These are phyloP conservation scores for Furcifer pardalis DNA, from an alignment of 2,797 vertebrate species.

Conservation along the genomic window DNA sequence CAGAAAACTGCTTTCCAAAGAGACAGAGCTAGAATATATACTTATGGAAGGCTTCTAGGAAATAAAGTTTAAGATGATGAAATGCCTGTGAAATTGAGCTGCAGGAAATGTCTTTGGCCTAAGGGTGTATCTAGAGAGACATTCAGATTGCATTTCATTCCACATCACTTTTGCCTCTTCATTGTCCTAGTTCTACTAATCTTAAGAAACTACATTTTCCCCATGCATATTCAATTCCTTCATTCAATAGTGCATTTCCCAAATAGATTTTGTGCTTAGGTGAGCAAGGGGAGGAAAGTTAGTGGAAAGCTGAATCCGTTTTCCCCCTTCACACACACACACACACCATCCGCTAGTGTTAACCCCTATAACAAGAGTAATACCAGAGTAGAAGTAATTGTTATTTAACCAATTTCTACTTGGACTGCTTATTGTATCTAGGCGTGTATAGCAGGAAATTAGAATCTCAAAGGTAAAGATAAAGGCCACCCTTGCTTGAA, in stretches of 20 bases:
- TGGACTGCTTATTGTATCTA: too few relatives aligned
- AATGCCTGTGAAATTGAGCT: conserved; percentile 71
- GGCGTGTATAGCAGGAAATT: too few relatives aligned
- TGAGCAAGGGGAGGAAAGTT: neutral
- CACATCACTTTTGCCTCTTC: conserved; percentile 12
- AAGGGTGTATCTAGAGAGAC: conserved; percentile 27
- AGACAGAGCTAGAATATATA: conserved; percentile 74
- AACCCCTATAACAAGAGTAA: too few relatives aligned
- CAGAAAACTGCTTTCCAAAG: conserved; percentile 72
- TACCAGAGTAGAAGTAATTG: too few relatives aligned
- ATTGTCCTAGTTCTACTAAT: conserved; percentile 24
- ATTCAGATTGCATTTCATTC: conserved; percentile 25
- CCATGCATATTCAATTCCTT: neutral
- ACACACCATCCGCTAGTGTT: too few relatives aligned
- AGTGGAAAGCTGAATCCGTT: neutral
- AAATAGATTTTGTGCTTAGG: neutral
- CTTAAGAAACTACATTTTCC: neutral
- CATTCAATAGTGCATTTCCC: neutral
- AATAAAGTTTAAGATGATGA: conserved; percentile 79
- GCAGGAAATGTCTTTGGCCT: conserved; percentile 63
- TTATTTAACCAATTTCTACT: too few relatives aligned
- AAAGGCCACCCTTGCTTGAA: too few relatives aligned
- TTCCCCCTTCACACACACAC: neutral
- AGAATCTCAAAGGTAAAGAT: too few relatives aligned
- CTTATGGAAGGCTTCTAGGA: conserved; percentile 73